These are phyloP conservation scores for Oryctes rhinoceros DNA, from an alignment of 1,140 invertebrate genomes.

Conservation along the genomic window DNA sequence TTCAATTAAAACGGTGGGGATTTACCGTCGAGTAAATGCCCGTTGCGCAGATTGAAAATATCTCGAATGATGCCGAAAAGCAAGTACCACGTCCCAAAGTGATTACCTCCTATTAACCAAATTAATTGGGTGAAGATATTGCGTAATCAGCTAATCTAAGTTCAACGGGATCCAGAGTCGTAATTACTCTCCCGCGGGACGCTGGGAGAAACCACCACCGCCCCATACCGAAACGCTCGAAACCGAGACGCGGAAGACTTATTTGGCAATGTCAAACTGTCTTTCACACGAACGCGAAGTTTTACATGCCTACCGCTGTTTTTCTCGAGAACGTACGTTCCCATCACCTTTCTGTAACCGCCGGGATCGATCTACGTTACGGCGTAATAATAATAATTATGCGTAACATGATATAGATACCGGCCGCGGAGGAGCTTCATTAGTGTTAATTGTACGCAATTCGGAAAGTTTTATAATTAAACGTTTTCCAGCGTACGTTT, in stretches of 20 bases:
- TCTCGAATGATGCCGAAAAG: constrained; percentile 6
- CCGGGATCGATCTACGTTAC: background rate
- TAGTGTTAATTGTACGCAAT: background rate
- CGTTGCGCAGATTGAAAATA: constrained; percentile 11
- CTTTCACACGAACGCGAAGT: background rate
- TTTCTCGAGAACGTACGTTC: background rate
- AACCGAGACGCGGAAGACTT: background rate
- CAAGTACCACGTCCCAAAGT: constrained; percentile 19
- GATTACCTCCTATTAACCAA: constrained; percentile 32
- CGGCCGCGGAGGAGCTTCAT: background rate
- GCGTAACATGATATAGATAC: background rate
- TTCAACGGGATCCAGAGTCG: constrained; percentile 7
- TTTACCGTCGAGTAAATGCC: background rate
- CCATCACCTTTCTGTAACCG: background rate
- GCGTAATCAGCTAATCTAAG: constrained; percentile 30
- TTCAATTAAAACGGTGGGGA: background rate
- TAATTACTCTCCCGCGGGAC: constrained; percentile 33
- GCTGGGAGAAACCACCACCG: background rate
- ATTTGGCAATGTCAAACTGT: background rate
- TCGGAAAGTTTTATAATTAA: constrained; percentile 11
- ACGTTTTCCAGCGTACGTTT: background rate
- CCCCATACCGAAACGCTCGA: background rate
- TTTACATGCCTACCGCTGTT: background rate
- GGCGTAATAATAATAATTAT: background rate
- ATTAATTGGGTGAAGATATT: constrained; percentile 38